These are phyloP conservation scores for Ramphastos sulfuratus DNA, from an alignment of 2,113 vertebrate species.

Conservation along the genomic window DNA sequence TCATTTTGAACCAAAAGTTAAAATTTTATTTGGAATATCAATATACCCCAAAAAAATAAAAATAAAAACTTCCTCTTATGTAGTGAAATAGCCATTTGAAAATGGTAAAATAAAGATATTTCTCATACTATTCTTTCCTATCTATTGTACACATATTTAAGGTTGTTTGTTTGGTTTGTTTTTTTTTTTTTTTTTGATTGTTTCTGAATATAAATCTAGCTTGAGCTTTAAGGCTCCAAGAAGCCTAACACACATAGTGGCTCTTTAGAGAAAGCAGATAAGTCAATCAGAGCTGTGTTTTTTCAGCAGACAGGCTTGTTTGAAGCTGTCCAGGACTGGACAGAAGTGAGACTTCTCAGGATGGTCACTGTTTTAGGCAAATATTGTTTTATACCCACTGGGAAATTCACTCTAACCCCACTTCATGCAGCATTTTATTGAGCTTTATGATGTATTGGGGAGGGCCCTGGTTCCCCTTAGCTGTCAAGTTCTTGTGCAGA, in stretches of 20 bases:
- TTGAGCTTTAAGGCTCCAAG: constrained; percentile 47
- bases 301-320: constrained; percentile 16
- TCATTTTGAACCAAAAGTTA: constrained; percentile 80
- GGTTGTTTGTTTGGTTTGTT: neutral
- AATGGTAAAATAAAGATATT: constrained; percentile 75
- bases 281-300: constrained; percentile 13
- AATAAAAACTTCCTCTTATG: constrained; percentile 78
- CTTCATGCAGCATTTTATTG: constrained; percentile 13
- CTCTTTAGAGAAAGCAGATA: constrained; percentile 57
- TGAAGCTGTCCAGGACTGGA: constrained; percentile 13
- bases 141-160: constrained; percentile 52
- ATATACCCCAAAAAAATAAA: constrained; percentile 78
- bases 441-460: constrained; percentile 11
- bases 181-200: neutral
- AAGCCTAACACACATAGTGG: constrained; percentile 40
- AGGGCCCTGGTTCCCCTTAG: neutral
- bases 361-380: constrained; percentile 15
- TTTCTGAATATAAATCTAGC: constrained; percentile 63
- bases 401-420: constrained; percentile 25
- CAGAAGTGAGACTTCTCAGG: constrained; percentile 37
- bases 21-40: constrained; percentile 82
- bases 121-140: constrained; percentile 71
- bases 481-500: neutral
- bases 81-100: constrained; percentile 80
- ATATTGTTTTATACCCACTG: neutral